These are phyloP conservation scores for Eleginops maclovinus DNA, from an alignment of 2,113 vertebrate genomes.

Conservation along the genomic window DNA sequence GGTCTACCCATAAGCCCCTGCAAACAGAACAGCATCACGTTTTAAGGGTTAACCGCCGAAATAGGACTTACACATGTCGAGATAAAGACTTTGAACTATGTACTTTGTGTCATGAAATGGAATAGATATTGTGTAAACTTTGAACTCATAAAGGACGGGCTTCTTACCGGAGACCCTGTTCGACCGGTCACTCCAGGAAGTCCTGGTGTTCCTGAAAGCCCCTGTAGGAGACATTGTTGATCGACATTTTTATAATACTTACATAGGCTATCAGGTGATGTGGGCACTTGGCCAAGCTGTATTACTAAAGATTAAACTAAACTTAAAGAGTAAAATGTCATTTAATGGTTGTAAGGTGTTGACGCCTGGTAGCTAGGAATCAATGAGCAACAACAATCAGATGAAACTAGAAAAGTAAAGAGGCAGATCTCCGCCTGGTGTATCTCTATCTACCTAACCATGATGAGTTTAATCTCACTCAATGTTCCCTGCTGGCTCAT, in stretches of 20 bases:
- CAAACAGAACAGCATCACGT: conserved; percentile 57
- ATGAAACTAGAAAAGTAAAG: neutral
- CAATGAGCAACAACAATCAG: neutral
- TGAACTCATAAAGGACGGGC: neutral
- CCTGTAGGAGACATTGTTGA: conserved; percentile 78
- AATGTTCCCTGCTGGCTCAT: too few species aligned
- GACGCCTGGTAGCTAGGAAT: conserved; percentile 1
- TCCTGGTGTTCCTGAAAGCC: conserved; percentile 89
- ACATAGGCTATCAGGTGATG: neutral
- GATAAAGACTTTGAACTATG: neutral
- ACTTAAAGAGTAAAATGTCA: neutral
- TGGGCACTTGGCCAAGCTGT: neutral
- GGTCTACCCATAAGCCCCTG: conserved; percentile 92
- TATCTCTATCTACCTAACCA: too few species aligned
- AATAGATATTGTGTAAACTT: neutral
- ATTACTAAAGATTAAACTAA: neutral
- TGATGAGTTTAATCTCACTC: too few species aligned
- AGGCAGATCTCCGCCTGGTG: too few species aligned
- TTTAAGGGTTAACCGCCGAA: neutral
- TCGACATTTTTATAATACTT: neutral
- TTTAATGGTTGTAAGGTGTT: neutral
- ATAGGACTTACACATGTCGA: neutral
- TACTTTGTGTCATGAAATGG: neutral
- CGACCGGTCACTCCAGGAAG: conserved; percentile 87
- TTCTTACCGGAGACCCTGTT: conserved; percentile 87